A percentile compares a stretch with the other conserved stretches of the same genome.
phyloP scores from a whole-genome alignment of 2,113 vertebrate species.

The Motacilla alba region DNA sequence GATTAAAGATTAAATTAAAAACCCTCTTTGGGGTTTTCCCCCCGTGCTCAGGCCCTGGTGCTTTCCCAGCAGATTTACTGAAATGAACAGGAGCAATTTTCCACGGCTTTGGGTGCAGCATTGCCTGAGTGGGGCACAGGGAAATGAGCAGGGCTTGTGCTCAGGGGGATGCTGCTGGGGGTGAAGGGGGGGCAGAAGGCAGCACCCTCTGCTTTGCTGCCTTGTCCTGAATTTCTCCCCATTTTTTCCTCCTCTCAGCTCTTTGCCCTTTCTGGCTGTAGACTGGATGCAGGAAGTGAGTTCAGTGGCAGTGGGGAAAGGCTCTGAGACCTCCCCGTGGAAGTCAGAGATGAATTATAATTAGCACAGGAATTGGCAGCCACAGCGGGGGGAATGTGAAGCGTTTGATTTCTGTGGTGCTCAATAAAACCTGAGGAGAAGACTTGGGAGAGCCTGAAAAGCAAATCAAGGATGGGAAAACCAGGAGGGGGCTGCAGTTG shows the following conservation, averaged over 20 bases:
- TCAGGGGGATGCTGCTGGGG: neutral
- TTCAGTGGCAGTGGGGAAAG: neutral
- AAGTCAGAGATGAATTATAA: constrained; percentile 38
- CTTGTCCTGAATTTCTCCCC: rapidly evolving
- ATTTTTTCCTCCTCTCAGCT: neutral
- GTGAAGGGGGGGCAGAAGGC: neutral
- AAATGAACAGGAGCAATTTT: neutral
- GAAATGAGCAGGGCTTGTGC: neutral
- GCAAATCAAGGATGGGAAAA: neutral
- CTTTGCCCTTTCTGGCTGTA: neutral
- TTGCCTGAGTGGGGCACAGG: neutral
- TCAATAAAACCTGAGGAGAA: neutral
- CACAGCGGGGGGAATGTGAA: neutral
- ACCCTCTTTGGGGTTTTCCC: neutral
- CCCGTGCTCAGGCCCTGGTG: neutral
- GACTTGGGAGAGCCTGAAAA: neutral
- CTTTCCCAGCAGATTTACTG: neutral
- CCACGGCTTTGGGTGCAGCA: neutral
- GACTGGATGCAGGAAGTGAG: neutral
- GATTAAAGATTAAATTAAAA: neutral
- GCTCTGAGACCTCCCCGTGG: neutral
- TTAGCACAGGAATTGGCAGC: constrained; percentile 41
- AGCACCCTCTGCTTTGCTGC: neutral
- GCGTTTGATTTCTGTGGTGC: neutral
- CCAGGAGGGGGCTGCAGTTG: neutral